Evolutionary conservation across 2,113 vertebrate species (phyloP), one percentile per base, ranked within the genome.

Genomic region (Sander vitreus): DNA sequence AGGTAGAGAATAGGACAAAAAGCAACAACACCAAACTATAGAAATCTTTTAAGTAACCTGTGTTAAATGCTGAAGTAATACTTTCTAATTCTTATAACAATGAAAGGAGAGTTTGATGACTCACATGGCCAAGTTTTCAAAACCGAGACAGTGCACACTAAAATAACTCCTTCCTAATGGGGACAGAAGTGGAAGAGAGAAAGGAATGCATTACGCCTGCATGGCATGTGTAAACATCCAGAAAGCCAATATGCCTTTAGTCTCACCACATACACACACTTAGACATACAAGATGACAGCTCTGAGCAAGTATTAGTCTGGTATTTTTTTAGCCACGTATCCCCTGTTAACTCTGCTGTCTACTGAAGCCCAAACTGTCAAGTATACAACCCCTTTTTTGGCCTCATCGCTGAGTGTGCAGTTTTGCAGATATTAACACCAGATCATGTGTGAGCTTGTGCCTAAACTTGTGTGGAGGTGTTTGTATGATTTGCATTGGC

Each of bases 151-250:
- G 25, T 58, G 53, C 53, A 65, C 13, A 33, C 48, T 82, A 73
- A 85, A 86, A 85, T 72, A 65, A 70, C 73, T 81, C 33, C 51
- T 68, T 85, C 76, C 78, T 81, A 86, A 91, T 83, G 84, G 80
- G 72, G 85, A 83, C 76, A 87, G 67, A 80, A 85, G 66, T 84
- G 60, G 82, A 89, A 63, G 83, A 85, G 78, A 86, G 77, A 88
- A 81, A 89, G 83, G 89, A 92, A 88, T 90, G 89, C 85, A 88
- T 90, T 91, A 91, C 83, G 64, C 89, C 79, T 89, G 55, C 72
- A 59, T 89, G 89, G 84, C 79, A 86, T 93, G 90, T 85, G 80
- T 89, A 93, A 92, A 91, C 91, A 94, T 86, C 74, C 81, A 87
- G 73, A 89, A 80, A 92, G 73, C 85, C 80, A 89, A 81, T 81